Base-by-base conservation (phyloP, 1,140 invertebrate genomes). In the Coelopa frigida region DNA sequence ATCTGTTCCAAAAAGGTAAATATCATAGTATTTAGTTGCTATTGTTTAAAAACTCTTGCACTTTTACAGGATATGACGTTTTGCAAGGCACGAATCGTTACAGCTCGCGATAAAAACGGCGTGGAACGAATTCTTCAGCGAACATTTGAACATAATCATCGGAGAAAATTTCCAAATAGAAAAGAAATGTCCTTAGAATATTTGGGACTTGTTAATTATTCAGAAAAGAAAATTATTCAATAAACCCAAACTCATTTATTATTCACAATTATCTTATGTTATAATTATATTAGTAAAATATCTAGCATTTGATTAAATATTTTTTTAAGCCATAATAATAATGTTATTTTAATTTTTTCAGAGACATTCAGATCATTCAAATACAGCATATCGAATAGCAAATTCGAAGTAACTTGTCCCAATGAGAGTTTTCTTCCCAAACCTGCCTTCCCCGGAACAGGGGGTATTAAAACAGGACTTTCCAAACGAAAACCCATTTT, bases 1-100 rank as follows among this genome's bases (percentile, higher is more conserved):
- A 63, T 68, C 8, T 68, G 65, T 44, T 58, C 59, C 2, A 53
- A 49, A 41, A 68, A 68, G 49, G 65, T 67, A 17, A 48, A 47
- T 50, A 27, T 4, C 7, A 37, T 37, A 37, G 15, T 23, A 36
- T 29, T 29, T 26, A 21, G 12, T 17, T 27, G n/a, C 14, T 31
- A 2, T 12, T 32, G n/a, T 20, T 38, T 22, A 14, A 15, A 23
- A 14, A 17, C 18, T 11, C 10, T 5, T 24, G 33, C 38, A 20
- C 22, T 35, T 15, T 36, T 37, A 29, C 49, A 68, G 65, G 65
- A 68, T 54, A 54, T 61, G 5, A 68, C 61, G 5, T 47, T 58
- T 8, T 68, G 64, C 20, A 35, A 58, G 10, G 64, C 64, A 2
- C 54, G 64, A 4, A 58, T 68, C n/a, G 64, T 68, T 10, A 66